Evolutionary conservation across 2,888 invertebrate genomes (phyloP), one percentile per base, ranked within the genome.

Genomic region (Stenolophus ochropezus): DNA sequence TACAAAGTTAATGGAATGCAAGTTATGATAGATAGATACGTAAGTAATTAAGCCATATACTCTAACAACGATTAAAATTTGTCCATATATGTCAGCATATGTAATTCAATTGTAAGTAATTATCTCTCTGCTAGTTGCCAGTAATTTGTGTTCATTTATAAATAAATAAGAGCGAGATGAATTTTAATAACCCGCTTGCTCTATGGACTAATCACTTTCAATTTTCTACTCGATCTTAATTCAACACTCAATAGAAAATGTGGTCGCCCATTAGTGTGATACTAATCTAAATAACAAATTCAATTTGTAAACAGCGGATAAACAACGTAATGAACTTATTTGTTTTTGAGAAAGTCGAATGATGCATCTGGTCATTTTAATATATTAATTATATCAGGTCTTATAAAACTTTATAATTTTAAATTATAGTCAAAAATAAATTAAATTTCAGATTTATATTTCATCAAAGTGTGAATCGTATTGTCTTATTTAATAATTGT

Each of bases 121-220:
- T 69, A 69, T 14, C 16, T 27, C 65, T 18, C 18, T 5, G 33
- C 16, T 69, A 69, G 65, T 18, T 18, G n/a, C 65, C 11, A 25
- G 65, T 65, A 65, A 65, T 65, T 69, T 69, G 65, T 69, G 65
- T 69, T 69, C 27, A 69, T 69, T 33, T 33, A 69, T 69, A 69
- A 69, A 69, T 69, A 69, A 69, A 69, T 69, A 69, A 69, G 14
- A 69, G 18, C 33, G 27, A 27, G 65, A 33, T 69, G 65, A 69
- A 69, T 69, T 69, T 33, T 69, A 69, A 69, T 69, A 69, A 69
- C 65, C 65, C 65, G 65, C 65, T 69, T 69, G 33, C 33, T 69
- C 33, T 61, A 16, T 61, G n/a, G 23, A 58, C 25, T 65, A 69
- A 69, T 69, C 33, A 33, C 33, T 69, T 33, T 69, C 65, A 33